These are phyloP conservation scores for Clarias platycephalus DNA, from an alignment of 2,797 vertebrate genomes.

Conservation along the genomic window DNA sequence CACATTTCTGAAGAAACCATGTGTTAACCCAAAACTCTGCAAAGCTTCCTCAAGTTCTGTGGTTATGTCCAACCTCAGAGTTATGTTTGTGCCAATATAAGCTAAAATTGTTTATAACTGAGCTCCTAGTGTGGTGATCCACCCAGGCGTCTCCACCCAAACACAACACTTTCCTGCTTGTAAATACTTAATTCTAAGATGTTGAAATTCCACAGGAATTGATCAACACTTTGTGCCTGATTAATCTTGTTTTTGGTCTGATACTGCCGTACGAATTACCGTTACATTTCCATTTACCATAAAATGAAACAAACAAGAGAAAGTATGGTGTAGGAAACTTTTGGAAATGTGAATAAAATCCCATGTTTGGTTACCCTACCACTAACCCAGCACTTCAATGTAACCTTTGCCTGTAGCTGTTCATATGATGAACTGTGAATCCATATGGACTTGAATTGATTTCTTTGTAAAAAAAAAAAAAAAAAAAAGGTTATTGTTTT, in stretches of 20 bases:
- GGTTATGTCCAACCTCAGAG: conserved; percentile 13
- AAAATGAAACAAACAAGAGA: neutral
- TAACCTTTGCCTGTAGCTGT: neutral
- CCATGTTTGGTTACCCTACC: neutral
- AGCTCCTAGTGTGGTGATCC: conserved; percentile 30
- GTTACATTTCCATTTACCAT: neutral
- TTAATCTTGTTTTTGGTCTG: neutral
- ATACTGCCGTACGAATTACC: conserved; percentile 2
- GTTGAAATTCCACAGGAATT: conserved; percentile 15
- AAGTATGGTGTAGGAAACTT: neutral
- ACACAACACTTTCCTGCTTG: conserved; percentile 28
- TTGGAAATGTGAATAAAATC: too few species aligned
- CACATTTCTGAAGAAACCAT: conserved; percentile 25
- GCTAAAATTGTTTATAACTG: conserved; percentile 37
- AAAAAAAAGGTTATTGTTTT: neutral
- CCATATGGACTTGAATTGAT: neutral
- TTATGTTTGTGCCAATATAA: conserved; percentile 36
- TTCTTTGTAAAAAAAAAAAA: neutral
- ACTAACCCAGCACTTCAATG: neutral
- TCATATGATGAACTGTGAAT: neutral
- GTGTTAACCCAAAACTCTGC: conserved; percentile 31
- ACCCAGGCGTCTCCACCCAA: conserved; percentile 39
- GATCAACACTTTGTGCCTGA: neutral
- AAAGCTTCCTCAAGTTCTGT: conserved; percentile 23
- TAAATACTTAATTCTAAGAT: conserved; percentile 30